Base-by-base conservation (phyloP, 2,888 invertebrate species). In the Catocala fraxini region DNA sequence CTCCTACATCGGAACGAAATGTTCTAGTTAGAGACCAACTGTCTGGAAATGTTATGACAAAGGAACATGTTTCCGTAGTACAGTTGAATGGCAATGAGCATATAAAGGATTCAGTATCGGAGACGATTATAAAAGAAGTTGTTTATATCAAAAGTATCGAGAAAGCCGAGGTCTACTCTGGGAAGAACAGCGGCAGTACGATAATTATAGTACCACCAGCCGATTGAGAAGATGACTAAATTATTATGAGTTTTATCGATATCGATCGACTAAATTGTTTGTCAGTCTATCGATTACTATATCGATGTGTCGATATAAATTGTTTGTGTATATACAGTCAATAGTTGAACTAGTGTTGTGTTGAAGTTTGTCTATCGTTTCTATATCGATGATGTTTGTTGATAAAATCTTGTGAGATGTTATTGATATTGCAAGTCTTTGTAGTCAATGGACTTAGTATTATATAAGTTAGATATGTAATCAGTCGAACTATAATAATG, bases 131-230 rank as follows among this genome's bases (percentile, higher is more conserved):
- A 0, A 89, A 87, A 52, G 92, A 93, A 59, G 82, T 92, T 0
- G 86, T 92, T 0, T 92, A 91, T 48, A 77, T 92, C 0, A 88
- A 81, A 48, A 89, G 83, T 77, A 79, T 92, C 60, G 92, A 90
- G 0, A 89, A 89, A 65, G 82, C 92, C 0, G 91, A 88, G 52
- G 89, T 93, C 15, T 91, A 92, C 52, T 78, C 87, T 0, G 87
- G 86, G 0, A 90, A 89, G 9, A 88, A 92, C n/a, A 90, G 91
- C 43, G 93, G 93, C 0, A 93, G 93, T 71, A 94, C 94, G 0
- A 93, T 94, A 1, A 93, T 94, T 5, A 83, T 92, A 0, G 88
- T 94, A 5, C 93, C 93, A 5, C 93, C 93, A 4, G 91, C 93
- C 0, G 93, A 93, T 82, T 94, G 93, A 93, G 70, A 43, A 63